Percentiles rank a stretch among this genome's conserved stretches.
Evolutionary conservation across 1,140 invertebrate genomes (phyloP).

Genomic region (Brachionus rotundiformis): DNA sequence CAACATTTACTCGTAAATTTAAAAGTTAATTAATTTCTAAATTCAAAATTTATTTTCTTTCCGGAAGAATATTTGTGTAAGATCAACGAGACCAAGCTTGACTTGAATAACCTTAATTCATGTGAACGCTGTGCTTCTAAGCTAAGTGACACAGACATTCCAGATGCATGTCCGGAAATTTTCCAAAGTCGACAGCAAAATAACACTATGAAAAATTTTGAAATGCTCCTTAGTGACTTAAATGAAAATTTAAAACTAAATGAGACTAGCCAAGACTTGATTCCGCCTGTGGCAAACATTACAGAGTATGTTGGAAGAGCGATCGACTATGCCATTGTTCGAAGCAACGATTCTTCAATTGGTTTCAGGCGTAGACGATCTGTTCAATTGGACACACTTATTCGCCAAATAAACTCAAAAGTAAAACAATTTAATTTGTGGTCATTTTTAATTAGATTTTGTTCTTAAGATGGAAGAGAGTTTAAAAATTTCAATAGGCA

Average conservation of each 20-base stretch:
- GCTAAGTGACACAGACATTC: neutral
- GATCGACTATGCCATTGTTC: neutral
- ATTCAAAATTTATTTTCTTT: neutral
- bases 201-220: neutral
- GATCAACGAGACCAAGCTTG: neutral
- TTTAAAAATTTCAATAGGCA: neutral
- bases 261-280: neutral
- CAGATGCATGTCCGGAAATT: neutral
- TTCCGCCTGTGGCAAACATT: neutral
- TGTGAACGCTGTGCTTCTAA: neutral
- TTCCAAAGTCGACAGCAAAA: neutral
- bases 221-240: neutral
- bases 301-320: neutral
- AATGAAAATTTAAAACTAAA: neutral
- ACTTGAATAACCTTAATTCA: neutral
- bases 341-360: neutral
- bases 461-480: neutral
- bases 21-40: neutral
- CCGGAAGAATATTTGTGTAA: neutral
- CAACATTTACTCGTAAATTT: constrained; percentile 2
- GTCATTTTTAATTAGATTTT: neutral
- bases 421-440: neutral
- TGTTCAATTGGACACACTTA: neutral
- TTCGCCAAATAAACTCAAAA: neutral
- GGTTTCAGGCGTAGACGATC: neutral